Evolutionary conservation across 2,888 invertebrate species (phyloP), one percentile per base, ranked within the genome.

Genomic region (Meiosimyza decipiens): DNA sequence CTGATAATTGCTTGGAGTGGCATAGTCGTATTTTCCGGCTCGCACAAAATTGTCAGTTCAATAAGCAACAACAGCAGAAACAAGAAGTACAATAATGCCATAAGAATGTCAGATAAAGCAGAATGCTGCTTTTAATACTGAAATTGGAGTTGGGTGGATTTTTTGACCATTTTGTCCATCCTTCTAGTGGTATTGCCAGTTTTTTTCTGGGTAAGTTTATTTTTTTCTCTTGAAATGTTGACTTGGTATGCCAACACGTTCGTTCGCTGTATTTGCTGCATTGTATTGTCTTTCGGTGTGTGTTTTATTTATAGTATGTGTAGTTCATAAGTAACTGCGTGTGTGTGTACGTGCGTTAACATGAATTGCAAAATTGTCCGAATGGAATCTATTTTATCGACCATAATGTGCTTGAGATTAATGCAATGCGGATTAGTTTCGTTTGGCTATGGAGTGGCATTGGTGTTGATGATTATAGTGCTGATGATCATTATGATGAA

Each of bases 361-460:
- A 57, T 57, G 57, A 57, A 57, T 57, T 57, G 22, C 22, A 13
- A 57, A 57, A 11, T 18, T 57, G 57, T 57, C 12, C 22, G 57
- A 57, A 13, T 57, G 57, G 28, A 57, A 57, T 57, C 28, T 28
- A 57, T 57, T 57, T 57, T 57, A 57, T 57, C 57, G 57, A 57
- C 28, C 57, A n/a, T 62, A 47, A 33, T 62, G 18, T 63, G 18
- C 63, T 49, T 63, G 15, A 63, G 40, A 18, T 62, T 33, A n/a
- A 18, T 64, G 64, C 28, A 51, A 12, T 62, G 40, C 62, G 47
- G 62, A 15, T 47, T 62, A 4, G 16, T 62, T 47, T 40, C 16
- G 33, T 33, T 62, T n/a, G 12, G 57, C 22, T 57, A 6, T 57
- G 57, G 57, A n/a, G 9, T 40, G 6, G 7, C 40, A 40, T 40